phyloP scores from a whole-genome alignment of 1,140 invertebrate species.

The Tetraneura akinire region DNA sequence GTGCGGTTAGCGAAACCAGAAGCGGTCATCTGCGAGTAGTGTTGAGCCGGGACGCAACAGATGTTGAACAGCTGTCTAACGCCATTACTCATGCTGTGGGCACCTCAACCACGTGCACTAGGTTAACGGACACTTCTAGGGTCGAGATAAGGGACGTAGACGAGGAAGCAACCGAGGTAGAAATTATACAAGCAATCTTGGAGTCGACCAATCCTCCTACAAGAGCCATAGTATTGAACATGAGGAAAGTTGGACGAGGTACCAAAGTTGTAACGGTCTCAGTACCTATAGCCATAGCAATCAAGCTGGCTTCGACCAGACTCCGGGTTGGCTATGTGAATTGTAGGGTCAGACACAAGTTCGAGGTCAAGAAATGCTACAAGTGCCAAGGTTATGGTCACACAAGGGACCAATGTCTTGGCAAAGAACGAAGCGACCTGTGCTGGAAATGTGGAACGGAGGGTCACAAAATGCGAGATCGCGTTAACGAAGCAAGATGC shows the following conservation, averaged over 20 bases:
- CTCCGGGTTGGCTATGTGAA: background rate
- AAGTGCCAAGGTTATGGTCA: background rate
- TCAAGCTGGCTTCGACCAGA: background rate
- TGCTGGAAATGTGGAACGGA: background rate
- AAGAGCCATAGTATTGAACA: background rate
- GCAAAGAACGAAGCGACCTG: background rate
- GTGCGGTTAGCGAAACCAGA: background rate
- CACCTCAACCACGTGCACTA: background rate
- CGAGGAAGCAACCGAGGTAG: background rate
- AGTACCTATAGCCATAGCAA: background rate
- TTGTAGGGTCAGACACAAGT: background rate
- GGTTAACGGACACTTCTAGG: background rate
- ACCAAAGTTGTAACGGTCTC: background rate
- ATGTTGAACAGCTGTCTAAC: background rate
- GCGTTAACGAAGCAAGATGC: background rate
- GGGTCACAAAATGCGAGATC: background rate
- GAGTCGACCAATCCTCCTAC: background rate
- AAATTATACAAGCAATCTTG: background rate
- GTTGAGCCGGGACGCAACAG: background rate
- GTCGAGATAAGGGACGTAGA: background rate
- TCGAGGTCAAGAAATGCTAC: background rate
- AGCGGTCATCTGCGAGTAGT: background rate
- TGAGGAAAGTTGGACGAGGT: background rate
- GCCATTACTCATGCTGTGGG: background rate
- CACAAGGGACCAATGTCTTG: background rate